A percentile compares a stretch with the other conserved stretches of the same genome.
Evolutionary conservation across 1,140 invertebrate genomes (phyloP).

Genomic region (Nasonia vitripennis): DNA sequence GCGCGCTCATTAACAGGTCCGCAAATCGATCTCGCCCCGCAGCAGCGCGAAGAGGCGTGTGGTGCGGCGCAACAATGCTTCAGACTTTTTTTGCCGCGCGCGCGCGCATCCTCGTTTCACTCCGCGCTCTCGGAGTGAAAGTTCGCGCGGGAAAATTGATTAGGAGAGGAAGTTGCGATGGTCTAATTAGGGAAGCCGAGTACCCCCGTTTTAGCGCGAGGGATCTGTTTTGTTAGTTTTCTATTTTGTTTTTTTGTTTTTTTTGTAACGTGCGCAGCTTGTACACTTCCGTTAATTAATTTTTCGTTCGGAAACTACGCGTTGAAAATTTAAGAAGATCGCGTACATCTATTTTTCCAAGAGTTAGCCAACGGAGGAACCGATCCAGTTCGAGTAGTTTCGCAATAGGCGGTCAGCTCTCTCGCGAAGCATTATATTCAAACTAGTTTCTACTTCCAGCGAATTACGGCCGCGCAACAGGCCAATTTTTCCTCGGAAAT

Average conservation of each 20-base stretch:
- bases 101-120: neutral
- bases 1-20: neutral
- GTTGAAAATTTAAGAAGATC: neutral
- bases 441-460: neutral
- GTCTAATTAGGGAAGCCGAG: slow-evolving; percentile 23
- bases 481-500: too few species aligned
- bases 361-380: neutral
- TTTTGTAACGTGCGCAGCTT: neutral
- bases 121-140: neutral
- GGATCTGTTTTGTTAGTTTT: too few species aligned
- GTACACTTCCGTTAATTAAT: too few species aligned
- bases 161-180: neutral
- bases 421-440: neutral
- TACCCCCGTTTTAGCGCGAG: neutral
- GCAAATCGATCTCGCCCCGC: neutral
- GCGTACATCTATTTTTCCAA: neutral
- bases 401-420: neutral
- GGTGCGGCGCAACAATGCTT: neutral
- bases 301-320: neutral
- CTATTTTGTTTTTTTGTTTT: too few species aligned
- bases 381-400: neutral
- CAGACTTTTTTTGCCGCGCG: neutral
- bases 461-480: neutral
- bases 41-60: neutral
- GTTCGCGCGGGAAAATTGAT: slow-evolving; percentile 22